phyloP scores from a whole-genome alignment of 2,113 vertebrate genomes.

The Dicentrarchus labrax region DNA sequence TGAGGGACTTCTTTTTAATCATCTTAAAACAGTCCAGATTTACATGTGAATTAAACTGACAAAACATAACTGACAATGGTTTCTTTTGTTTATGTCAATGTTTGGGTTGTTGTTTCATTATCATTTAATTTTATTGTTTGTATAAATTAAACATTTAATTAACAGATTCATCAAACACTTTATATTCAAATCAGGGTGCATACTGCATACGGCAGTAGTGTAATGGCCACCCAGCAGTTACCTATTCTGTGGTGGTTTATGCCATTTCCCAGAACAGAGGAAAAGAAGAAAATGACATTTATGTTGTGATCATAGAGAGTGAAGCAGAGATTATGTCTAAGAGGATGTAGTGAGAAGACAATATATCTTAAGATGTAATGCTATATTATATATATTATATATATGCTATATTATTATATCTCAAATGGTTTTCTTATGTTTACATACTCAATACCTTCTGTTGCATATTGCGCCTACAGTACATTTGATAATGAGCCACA shows the following conservation, averaged over 20 bases:
- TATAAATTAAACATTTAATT: too few relatives aligned
- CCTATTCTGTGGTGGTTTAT: conserved; percentile 6
- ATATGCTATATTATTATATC: too few relatives aligned
- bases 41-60: background rate
- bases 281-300: background rate
- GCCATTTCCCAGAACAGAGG: background rate
- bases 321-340: conserved; percentile 25
- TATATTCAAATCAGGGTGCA: background rate
- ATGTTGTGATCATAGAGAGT: conserved; percentile 20
- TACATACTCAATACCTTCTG: conserved; percentile 58
- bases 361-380: conserved; percentile 48
- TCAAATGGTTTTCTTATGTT: conserved; percentile 54
- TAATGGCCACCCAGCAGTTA: conserved; percentile 8
- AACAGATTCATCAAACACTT: too few relatives aligned
- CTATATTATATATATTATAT: too few relatives aligned
- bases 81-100: background rate
- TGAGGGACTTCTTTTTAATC: background rate
- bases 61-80: background rate
- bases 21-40: background rate
- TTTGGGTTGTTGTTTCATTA: background rate
- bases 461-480: conserved; percentile 51
- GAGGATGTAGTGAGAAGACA: conserved; percentile 48
- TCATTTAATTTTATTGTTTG: too few relatives aligned
- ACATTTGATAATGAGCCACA: conserved; percentile 60
- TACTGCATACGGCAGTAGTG: too few relatives aligned